Conservation (phyloP, 2,113 vertebrate genomes). For the Lagenorhynchus albirostris region DNA sequence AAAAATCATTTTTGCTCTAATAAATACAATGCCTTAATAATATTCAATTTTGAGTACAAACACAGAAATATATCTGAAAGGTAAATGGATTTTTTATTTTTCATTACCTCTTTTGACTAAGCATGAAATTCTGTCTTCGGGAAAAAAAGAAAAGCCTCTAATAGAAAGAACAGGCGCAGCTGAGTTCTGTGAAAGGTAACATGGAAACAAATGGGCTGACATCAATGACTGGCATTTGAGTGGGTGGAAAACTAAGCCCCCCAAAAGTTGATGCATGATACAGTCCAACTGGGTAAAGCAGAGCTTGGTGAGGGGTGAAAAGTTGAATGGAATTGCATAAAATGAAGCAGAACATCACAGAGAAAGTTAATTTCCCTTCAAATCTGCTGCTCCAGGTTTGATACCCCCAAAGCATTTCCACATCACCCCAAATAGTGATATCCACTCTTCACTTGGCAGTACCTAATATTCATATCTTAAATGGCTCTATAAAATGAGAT, state of each 20-base stretch:
- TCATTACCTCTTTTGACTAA: slow-evolving; percentile 54
- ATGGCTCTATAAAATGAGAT: background rate
- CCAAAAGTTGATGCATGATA: background rate
- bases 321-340: slow-evolving; percentile 41
- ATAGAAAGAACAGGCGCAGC: background rate
- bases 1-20: slow-evolving; percentile 49
- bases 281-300: background rate
- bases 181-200: background rate
- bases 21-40: slow-evolving; percentile 43
- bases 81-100: slow-evolving; percentile 58
- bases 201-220: background rate
- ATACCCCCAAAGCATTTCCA: slow-evolving; percentile 38
- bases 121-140: slow-evolving; percentile 44
- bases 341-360: slow-evolving; percentile 48
- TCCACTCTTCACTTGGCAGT: slow-evolving; percentile 19
- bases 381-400: slow-evolving; percentile 33
- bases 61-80: slow-evolving; percentile 41
- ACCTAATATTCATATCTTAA: slow-evolving; percentile 39
- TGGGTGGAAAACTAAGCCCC: background rate
- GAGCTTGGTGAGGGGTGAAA: slow-evolving; percentile 18
- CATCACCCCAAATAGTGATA: slow-evolving; percentile 22
- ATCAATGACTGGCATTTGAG: background rate
- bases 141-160: background rate
- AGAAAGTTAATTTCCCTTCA: slow-evolving; percentile 61
- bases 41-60: slow-evolving; percentile 41